Percentiles rank a stretch among this genome's conserved stretches.
Evolutionary conservation across 2,888 invertebrate species (phyloP).

Genomic region (Agrotis segetum): DNA sequence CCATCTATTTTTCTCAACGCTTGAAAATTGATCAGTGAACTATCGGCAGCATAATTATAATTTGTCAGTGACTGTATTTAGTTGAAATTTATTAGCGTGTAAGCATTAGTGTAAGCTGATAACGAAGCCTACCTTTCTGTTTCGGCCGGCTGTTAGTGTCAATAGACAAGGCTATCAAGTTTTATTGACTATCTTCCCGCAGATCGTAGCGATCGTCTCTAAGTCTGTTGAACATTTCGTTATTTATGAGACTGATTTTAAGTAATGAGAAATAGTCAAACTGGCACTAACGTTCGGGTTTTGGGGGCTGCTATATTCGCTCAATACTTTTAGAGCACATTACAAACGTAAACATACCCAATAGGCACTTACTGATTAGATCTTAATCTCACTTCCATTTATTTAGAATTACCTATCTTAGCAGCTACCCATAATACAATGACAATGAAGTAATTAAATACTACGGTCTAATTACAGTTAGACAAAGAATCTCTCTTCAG

Average conservation of each 20-base stretch:
- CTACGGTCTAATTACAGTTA: neutral
- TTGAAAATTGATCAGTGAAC: slow-evolving; percentile 44
- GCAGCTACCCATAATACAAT: neutral
- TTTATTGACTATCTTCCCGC: slow-evolving; percentile 61
- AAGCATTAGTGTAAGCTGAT: slow-evolving; percentile 79
- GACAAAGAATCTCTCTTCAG: neutral
- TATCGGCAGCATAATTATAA: slow-evolving; percentile 50
- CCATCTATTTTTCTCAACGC: slow-evolving; percentile 37
- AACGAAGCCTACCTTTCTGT: slow-evolving; percentile 75
- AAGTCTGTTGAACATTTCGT: slow-evolving; percentile 74
- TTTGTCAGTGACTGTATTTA: slow-evolving; percentile 74
- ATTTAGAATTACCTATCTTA: neutral
- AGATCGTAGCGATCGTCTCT: slow-evolving; percentile 56
- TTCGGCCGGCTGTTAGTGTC: slow-evolving; percentile 72
- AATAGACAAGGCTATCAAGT: slow-evolving; percentile 66
- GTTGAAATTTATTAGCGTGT: slow-evolving; percentile 85
- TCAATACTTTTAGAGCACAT: neutral
- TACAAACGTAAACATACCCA: neutral
- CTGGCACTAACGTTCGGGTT: slow-evolving; percentile 73
- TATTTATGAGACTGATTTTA: slow-evolving; percentile 90
- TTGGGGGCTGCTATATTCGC: slow-evolving; percentile 47
- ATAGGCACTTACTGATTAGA: neutral
- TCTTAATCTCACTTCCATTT: neutral
- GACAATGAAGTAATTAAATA: too few species aligned
- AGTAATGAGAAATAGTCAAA: slow-evolving; percentile 81